Percentiles rank a stretch among this genome's conserved stretches.
phyloP scores from a whole-genome alignment of 2,113 vertebrate species.

The Heloderma charlesbogerti region DNA sequence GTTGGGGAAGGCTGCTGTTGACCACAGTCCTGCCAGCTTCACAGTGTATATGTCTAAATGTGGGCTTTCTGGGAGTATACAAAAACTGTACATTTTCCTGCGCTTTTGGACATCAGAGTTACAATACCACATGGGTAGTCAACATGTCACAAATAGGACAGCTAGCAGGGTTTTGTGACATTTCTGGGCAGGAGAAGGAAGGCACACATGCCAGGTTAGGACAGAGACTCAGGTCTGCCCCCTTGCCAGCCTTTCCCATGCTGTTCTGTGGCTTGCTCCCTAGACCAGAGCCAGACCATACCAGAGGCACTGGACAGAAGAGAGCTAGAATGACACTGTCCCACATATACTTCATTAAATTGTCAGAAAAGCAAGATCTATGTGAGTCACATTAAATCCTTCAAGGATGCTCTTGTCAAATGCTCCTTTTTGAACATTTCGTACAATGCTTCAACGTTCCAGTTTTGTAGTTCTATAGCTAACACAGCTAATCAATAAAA shows the following conservation, averaged over 20 bases:
- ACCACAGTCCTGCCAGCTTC: neutral
- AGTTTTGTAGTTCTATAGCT: neutral
- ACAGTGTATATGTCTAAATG: neutral
- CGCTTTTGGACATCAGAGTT: neutral
- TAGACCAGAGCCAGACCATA: neutral
- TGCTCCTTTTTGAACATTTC: neutral
- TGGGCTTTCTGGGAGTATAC: neutral
- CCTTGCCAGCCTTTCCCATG: neutral
- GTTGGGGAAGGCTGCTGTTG: too few relatives aligned
- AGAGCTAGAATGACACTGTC: neutral
- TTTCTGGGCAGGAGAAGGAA: neutral
- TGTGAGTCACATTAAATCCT: neutral
- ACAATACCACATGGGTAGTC: neutral
- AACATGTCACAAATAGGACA: neutral
- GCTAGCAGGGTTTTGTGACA: neutral
- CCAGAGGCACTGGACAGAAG: neutral
- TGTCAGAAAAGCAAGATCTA: neutral
- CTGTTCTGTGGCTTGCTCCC: neutral
- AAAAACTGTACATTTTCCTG: neutral
- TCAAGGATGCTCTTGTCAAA: neutral
- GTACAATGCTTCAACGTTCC: neutral
- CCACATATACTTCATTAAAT: neutral
- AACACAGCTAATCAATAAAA: neutral
- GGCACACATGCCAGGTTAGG: neutral
- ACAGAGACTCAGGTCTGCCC: neutral